Evolutionary conservation across 2,113 vertebrate species (phyloP).

Genomic region (Ahaetulla prasina): DNA sequence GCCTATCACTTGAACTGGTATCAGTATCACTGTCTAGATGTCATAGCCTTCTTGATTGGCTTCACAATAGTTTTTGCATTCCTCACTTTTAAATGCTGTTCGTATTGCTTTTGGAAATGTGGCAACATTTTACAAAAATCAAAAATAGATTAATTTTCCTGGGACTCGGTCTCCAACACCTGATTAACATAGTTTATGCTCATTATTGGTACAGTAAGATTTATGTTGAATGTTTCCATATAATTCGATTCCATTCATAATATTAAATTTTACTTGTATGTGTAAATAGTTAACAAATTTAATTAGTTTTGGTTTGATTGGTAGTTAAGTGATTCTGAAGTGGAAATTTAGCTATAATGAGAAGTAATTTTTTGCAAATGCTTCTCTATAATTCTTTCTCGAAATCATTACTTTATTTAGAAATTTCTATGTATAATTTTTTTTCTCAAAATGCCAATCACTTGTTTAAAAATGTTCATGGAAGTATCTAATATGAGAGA

Average conservation of each 20-base stretch:
- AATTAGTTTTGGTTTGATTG: background rate
- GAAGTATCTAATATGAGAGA: background rate
- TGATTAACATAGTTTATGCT: background rate
- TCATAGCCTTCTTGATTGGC: conserved; percentile 74
- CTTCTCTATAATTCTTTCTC: background rate
- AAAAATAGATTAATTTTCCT: conserved; percentile 35
- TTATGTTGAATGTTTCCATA: background rate
- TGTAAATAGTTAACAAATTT: background rate
- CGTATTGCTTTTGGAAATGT: conserved; percentile 63
- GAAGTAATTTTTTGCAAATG: background rate
- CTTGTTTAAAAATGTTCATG: background rate
- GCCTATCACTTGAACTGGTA: conserved; percentile 84
- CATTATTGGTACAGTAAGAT: background rate
- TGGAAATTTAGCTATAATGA: background rate
- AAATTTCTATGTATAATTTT: background rate
- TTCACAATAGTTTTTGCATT: conserved; percentile 51
- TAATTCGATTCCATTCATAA: background rate
- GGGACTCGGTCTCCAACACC: background rate
- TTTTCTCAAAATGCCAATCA: background rate
- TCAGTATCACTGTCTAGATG: conserved; percentile 85
- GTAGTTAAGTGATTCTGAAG: background rate
- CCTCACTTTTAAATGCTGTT: conserved; percentile 68
- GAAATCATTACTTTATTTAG: background rate
- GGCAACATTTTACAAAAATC: conserved; percentile 55
- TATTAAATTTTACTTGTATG: background rate